A percentile compares a stretch with the other conserved stretches of the same genome.
Evolutionary conservation across 2,888 invertebrate genomes (phyloP).

Genomic region (Thecophora atra): DNA sequence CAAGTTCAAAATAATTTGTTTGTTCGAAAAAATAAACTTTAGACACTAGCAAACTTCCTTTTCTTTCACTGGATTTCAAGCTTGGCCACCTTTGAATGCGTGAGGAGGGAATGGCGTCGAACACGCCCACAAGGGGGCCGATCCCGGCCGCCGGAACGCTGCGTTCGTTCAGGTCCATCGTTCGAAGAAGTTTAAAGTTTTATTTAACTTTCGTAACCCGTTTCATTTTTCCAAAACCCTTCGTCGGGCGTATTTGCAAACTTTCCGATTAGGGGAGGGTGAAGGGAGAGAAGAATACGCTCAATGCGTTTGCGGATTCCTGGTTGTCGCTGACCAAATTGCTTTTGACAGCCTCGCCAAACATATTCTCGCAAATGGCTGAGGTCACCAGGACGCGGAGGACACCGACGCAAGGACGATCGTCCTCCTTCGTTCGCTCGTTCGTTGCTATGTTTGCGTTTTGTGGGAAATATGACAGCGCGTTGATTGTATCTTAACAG

Average conservation of each 20-base stretch:
- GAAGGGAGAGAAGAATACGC: not conserved
- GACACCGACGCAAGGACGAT: not conserved
- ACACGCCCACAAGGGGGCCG: not conserved
- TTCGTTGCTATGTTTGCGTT: conserved; percentile 10
- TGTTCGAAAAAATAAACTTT: too few relatives aligned
- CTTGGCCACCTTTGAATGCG: conserved; percentile 31
- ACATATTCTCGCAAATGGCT: conserved; percentile 33
- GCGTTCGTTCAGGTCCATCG: conserved; percentile 22
- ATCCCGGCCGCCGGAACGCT: not conserved
- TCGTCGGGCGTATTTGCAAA: conserved; percentile 14
- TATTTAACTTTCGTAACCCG: conserved; percentile 2
- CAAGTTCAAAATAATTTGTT: too few relatives aligned
- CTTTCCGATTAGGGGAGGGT: conserved; percentile 8
- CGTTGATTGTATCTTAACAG: conserved; percentile 37
- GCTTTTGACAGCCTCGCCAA: conserved; percentile 31
- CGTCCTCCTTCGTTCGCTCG: too few relatives aligned
- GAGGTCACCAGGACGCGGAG: too few relatives aligned
- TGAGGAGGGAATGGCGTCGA: conserved; percentile 4
- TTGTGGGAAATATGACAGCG: conserved; percentile 34
- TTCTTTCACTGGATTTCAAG: conserved; percentile 34
- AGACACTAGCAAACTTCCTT: conserved; percentile 22
- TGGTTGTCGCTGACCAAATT: conserved; percentile 30
- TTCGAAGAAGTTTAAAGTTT: conserved; percentile 3
- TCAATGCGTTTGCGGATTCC: conserved; percentile 19
- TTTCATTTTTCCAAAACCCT: conserved; percentile 4